Evolutionary conservation across 1,140 invertebrate species (phyloP).

Genomic region (Drosophila lowei): DNA sequence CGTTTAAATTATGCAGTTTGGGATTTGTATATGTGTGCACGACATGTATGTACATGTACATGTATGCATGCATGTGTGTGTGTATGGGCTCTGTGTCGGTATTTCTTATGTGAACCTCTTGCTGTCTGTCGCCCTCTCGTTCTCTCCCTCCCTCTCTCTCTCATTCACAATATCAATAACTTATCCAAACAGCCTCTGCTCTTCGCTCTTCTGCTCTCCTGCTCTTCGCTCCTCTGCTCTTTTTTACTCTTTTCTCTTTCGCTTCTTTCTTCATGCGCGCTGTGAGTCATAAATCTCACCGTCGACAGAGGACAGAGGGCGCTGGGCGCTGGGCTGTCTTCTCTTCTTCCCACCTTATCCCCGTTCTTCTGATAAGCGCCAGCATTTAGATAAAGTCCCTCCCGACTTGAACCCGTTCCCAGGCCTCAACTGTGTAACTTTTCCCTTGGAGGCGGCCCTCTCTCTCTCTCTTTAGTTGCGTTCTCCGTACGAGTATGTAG

Average conservation of each 20-base stretch:
- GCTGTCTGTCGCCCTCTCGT: constrained; percentile 22
- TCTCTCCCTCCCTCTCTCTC: background rate
- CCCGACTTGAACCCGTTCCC: constrained; percentile 21
- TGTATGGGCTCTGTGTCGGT: constrained; percentile 53
- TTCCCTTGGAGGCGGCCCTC: background rate
- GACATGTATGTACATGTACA: too few species aligned
- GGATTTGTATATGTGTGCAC: constrained; percentile 40
- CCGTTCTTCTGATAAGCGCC: constrained; percentile 66
- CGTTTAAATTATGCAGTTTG: constrained; percentile 80
- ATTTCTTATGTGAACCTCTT: constrained; percentile 63
- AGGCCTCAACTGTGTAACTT: constrained; percentile 37
- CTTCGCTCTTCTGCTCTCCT: constrained; percentile 32
- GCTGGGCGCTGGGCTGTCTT: background rate
- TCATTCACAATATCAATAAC: background rate
- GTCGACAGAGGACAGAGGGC: too few species aligned
- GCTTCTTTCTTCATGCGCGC: constrained; percentile 6
- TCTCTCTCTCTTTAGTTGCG: too few species aligned
- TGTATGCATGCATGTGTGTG: too few species aligned
- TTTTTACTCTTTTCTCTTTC: constrained; percentile 34
- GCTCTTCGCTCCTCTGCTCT: constrained; percentile 26
- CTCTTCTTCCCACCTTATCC: constrained; percentile 19
- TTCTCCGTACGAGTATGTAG: constrained; percentile 15
- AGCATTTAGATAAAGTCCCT: constrained; percentile 68
- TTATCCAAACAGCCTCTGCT: constrained; percentile 16
- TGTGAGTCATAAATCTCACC: too few species aligned